Conservation (phyloP, 2,888 invertebrate species). For the Nephrocerus scutellatus region DNA sequence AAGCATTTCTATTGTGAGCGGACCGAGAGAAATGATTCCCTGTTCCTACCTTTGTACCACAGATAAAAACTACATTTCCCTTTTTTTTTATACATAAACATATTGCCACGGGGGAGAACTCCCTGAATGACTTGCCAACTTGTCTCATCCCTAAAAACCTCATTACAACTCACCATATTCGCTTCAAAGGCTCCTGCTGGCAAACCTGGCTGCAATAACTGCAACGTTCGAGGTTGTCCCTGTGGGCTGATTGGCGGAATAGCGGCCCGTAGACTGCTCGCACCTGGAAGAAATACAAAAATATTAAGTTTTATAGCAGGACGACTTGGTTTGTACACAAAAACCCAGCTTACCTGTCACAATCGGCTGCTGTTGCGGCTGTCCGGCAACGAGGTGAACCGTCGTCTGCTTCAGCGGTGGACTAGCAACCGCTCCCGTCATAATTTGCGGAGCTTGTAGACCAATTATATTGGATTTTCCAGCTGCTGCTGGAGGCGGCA, state of each 20-base stretch:
- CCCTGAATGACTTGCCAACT: no score
- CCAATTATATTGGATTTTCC: slow-evolving; percentile 41
- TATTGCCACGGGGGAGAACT: no score
- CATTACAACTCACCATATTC: slow-evolving; percentile 67
- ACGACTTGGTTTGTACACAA: background rate
- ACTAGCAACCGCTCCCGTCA: slow-evolving; percentile 53
- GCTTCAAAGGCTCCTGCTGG: slow-evolving; percentile 59
- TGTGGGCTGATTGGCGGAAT: slow-evolving; percentile 58
- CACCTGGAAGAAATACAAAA: slow-evolving; percentile 36
- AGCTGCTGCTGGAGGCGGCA: slow-evolving; percentile 20
- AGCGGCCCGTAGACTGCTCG: slow-evolving; percentile 51
- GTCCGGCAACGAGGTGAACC: slow-evolving; percentile 25
- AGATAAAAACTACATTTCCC: no score
- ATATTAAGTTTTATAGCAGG: background rate
- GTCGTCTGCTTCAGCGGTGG: slow-evolving; percentile 50
- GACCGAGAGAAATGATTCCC: no score
- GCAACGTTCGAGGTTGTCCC: slow-evolving; percentile 52
- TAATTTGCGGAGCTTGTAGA: slow-evolving; percentile 46
- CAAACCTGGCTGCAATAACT: slow-evolving; percentile 51
- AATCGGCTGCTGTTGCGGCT: slow-evolving; percentile 43
- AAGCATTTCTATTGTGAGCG: no score
- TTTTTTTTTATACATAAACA: no score
- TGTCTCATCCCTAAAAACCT: no score
- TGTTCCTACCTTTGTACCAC: no score
- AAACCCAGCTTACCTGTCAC: slow-evolving; percentile 42